Conservation (phyloP, 1,140 invertebrate genomes). For the Plutomurus gul region DNA sequence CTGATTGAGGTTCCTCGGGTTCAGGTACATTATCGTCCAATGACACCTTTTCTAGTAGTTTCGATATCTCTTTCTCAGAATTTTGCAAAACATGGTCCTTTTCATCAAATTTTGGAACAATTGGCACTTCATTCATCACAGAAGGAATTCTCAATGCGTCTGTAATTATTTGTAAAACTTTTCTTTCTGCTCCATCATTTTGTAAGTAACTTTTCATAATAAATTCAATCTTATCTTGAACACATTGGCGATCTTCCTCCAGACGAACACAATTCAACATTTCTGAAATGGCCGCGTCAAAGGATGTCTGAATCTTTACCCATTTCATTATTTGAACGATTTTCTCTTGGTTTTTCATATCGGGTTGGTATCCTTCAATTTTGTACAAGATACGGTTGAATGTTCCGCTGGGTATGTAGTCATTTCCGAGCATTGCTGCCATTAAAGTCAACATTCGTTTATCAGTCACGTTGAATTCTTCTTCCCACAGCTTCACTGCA, state of each 20-base stretch:
- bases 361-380: neutral
- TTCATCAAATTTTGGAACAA: neutral
- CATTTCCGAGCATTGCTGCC: conserved; percentile 49
- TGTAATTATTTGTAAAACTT: conserved; percentile 32
- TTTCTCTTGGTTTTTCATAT: neutral
- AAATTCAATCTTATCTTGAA: neutral
- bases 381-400: neutral
- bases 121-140: neutral
- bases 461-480: conserved; percentile 41
- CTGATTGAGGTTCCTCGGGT: neutral
- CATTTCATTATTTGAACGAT: conserved; percentile 36
- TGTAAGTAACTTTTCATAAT: conserved; percentile 41
- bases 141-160: neutral
- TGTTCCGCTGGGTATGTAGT: neutral
- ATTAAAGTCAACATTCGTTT: conserved; percentile 32
- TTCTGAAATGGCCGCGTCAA: conserved; percentile 1
- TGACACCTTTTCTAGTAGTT: neutral
- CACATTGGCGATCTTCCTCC: neutral
- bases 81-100: neutral
- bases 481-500: conserved; percentile 11
- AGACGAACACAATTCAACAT: conserved; percentile 22
- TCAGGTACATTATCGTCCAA: neutral
- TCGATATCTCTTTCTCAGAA: neutral
- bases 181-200: conserved; percentile 33
- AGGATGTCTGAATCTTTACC: conserved; percentile 37